Evolutionary conservation across 2,113 vertebrate species (phyloP).

Genomic region (Carettochelys insculpta): DNA sequence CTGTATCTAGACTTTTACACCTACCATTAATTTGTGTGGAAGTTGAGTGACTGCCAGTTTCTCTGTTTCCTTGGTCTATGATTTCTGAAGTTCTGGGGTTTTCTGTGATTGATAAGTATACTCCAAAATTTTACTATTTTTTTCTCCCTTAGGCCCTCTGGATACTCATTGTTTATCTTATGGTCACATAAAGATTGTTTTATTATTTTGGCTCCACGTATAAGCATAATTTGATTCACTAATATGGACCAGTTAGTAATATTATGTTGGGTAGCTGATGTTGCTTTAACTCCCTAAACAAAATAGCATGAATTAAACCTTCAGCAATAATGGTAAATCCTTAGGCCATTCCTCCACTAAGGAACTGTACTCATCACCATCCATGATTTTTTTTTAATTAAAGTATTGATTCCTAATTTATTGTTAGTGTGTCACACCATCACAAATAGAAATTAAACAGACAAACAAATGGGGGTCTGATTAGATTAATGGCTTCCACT

Average conservation of each 20-base stretch:
- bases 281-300: background rate
- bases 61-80: background rate
- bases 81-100: conserved; percentile 2
- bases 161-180: background rate
- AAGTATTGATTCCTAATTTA: background rate
- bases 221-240: conserved; percentile 29
- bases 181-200: background rate
- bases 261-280: background rate
- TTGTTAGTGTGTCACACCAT: background rate
- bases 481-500: background rate
- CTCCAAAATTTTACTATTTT: background rate
- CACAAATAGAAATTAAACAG: background rate
- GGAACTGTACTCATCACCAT: background rate
- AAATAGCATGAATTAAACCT: background rate
- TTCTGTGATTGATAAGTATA: conserved; percentile 23
- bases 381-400: too few relatives aligned
- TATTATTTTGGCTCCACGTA: background rate
- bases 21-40: background rate
- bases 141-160: background rate
- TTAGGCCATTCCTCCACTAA: background rate
- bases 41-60: conserved; percentile 2
- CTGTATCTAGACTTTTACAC: background rate
- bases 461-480: background rate
- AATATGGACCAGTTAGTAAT: background rate
- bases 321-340: background rate